These are phyloP conservation scores for Orbicella faveolata DNA, from an alignment of 64 coral and sea anemone species.

Conservation along the genomic window DNA sequence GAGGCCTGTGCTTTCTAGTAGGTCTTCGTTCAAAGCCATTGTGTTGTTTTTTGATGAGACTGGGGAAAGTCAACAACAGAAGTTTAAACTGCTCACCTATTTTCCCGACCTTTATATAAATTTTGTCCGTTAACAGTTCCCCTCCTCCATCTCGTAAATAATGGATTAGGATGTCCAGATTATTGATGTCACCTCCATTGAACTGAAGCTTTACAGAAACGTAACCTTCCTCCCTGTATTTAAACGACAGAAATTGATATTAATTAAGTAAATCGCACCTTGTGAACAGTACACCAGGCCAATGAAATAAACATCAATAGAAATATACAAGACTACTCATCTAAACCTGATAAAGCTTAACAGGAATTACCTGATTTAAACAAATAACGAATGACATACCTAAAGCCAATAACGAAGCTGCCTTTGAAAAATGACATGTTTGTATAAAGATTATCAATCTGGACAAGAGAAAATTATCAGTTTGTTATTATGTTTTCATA, in stretches of 20 bases:
- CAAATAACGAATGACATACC: not conserved
- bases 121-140: constrained; percentile 33
- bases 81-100: constrained; percentile 7
- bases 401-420: constrained; percentile 27
- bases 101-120: constrained; percentile 61
- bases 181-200: constrained; percentile 5
- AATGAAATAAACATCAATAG: no score
- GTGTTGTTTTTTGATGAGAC: no score
- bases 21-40: no score
- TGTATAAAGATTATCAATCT: constrained; percentile 14
- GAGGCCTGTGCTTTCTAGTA: no score
- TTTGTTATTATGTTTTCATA: not conserved
- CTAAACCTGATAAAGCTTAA: no score
- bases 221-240: constrained; percentile 50
- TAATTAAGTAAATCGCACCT: not conserved
- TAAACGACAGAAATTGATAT: not conserved
- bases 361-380: not conserved
- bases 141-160: constrained; percentile 52
- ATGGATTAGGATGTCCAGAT: constrained; percentile 26
- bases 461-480: not conserved
- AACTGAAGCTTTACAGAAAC: constrained; percentile 48
- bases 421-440: constrained; percentile 31
- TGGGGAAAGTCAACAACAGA: no score
- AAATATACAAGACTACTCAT: no score
- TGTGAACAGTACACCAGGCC: not conserved